These are phyloP conservation scores for Pelecanus crispus DNA, from an alignment of 2,113 vertebrate species.

Conservation along the genomic window DNA sequence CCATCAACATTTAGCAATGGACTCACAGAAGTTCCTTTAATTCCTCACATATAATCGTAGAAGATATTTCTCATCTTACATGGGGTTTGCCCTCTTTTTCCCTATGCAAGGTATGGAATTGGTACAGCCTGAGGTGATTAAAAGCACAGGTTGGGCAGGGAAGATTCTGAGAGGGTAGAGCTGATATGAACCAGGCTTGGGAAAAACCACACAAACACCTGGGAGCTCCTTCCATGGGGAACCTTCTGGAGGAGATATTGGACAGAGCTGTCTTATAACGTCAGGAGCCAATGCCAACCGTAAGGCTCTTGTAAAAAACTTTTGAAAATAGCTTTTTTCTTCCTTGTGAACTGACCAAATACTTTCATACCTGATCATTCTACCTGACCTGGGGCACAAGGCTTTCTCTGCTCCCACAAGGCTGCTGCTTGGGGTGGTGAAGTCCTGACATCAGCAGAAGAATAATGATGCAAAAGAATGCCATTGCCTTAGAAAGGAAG, in stretches of 20 bases:
- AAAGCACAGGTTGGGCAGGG: neutral
- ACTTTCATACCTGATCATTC: neutral
- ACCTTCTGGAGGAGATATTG: neutral
- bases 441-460: neutral
- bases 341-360: neutral
- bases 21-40: neutral
- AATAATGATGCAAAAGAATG: neutral
- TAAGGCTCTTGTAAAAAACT: neutral
- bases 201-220: neutral
- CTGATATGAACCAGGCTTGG: neutral
- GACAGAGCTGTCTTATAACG: neutral
- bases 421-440: neutral
- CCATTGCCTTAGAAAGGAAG: neutral
- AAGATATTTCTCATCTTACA: neutral
- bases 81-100: neutral
- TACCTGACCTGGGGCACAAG: neutral
- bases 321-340: neutral
- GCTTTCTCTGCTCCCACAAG: neutral
- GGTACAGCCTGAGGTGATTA: neutral
- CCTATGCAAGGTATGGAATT: accelerated
- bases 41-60: neutral
- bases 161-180: neutral
- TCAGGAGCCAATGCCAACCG: neutral
- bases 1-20: slow-evolving; percentile 44
- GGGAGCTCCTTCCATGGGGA: neutral